Evolutionary conservation across 2,888 invertebrate genomes (phyloP).

Genomic region (Eupelmus urozonus): DNA sequence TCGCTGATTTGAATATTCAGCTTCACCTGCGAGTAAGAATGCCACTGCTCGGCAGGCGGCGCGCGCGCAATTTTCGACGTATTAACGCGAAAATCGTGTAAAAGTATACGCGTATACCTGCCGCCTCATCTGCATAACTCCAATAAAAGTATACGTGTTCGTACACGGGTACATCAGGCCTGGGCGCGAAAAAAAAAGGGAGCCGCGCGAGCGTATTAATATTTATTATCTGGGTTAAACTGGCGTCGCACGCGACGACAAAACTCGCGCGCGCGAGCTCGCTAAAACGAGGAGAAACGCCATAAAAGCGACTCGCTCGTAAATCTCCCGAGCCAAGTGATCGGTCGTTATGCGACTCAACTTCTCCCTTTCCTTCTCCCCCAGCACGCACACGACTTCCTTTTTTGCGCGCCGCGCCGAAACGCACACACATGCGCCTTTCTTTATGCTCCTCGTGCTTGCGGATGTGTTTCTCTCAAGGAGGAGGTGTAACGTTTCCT

Average conservation of each 20-base stretch:
- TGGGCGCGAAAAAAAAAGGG: conserved; percentile 42
- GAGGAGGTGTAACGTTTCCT: background rate
- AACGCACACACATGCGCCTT: conserved; percentile 2
- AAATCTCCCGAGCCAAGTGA: conserved; percentile 52
- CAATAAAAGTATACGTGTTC: conserved; percentile 47
- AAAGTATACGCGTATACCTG: background rate
- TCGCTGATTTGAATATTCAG: conserved; percentile 27
- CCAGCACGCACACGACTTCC: background rate
- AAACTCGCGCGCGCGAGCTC: conserved; percentile 39
- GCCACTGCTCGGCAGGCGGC: too few species aligned
- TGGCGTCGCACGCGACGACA: conserved; percentile 28
- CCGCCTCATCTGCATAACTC: conserved; percentile 49
- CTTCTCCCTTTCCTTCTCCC: background rate
- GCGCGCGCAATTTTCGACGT: conserved; percentile 40
- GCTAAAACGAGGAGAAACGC: conserved; percentile 50
- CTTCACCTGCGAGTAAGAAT: too few species aligned
- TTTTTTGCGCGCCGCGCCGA: background rate
- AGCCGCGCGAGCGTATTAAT: conserved; percentile 55
- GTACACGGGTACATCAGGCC: background rate
- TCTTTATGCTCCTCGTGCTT: background rate
- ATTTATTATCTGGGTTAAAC: conserved; percentile 58
- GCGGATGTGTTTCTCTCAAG: background rate
- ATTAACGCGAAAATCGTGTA: conserved; percentile 23
- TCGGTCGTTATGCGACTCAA: conserved; percentile 34
- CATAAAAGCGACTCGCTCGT: conserved; percentile 53